Evolutionary conservation across 37 sponge, comb jelly and placozoan species (phyloP).

Genomic region (Haliclona indistincta): DNA sequence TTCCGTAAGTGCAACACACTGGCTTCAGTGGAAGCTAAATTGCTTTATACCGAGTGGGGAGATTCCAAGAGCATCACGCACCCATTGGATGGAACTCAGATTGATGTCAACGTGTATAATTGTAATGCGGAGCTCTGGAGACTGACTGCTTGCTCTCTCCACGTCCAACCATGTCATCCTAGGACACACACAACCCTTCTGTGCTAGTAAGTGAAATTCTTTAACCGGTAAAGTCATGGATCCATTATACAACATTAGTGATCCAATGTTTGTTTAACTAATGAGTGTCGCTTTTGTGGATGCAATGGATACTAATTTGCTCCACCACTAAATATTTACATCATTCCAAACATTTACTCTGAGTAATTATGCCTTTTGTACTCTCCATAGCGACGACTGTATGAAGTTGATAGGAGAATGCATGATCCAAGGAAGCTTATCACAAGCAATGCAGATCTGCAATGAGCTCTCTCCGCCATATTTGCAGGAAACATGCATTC

Average conservation of each 20-base stretch:
- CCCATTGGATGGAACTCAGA: slow-evolving; percentile 22
- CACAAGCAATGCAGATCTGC: slow-evolving; percentile 18
- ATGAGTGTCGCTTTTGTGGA: background rate
- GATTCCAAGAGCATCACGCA: slow-evolving; percentile 14
- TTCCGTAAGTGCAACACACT: slow-evolving; percentile 43
- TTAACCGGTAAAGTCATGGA: background rate
- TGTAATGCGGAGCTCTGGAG: slow-evolving; percentile 57
- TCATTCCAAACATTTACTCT: too few species aligned
- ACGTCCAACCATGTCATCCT: slow-evolving; percentile 45
- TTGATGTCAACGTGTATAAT: background rate
- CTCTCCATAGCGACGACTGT: slow-evolving; percentile 42
- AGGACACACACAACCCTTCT: slow-evolving; percentile 48
- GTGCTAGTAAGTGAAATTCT: slow-evolving; percentile 41
- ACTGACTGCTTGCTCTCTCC: slow-evolving; percentile 41
- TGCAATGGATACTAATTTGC: too few species aligned
- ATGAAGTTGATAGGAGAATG: slow-evolving; percentile 31
- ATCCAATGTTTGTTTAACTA: background rate
- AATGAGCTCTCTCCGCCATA: slow-evolving; percentile 45
- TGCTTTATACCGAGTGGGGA: slow-evolving; percentile 30
- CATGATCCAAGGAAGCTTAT: slow-evolving; percentile 10
- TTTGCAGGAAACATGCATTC: slow-evolving; percentile 21
- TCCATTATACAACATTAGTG: background rate
- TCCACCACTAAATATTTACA: too few species aligned
- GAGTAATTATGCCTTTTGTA: too few species aligned
- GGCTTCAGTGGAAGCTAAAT: slow-evolving; percentile 38